Conservation (phyloP, 2,113 vertebrate species). For the Zosterops hypoxanthus region DNA sequence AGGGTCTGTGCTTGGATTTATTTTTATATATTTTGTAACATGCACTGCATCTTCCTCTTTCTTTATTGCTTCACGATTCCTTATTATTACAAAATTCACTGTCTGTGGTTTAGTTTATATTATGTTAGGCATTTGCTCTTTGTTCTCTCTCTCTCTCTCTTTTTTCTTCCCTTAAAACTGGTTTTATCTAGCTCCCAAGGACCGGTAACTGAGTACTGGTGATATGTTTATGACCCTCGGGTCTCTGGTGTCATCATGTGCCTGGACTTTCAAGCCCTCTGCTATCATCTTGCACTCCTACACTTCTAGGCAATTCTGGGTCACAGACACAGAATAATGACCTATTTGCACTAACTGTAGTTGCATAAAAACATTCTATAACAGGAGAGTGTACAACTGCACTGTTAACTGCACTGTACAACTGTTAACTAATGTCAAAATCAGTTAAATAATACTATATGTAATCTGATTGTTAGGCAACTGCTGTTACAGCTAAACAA, state of each 20-base stretch:
- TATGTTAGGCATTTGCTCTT: neutral
- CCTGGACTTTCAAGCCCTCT: neutral
- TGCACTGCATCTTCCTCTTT: neutral
- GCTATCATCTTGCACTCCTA: neutral
- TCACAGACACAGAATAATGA: neutral
- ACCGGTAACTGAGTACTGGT: neutral
- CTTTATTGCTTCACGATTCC: neutral
- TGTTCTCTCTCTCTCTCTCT: neutral
- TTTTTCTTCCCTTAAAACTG: neutral
- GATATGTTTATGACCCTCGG: neutral
- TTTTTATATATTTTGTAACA: neutral
- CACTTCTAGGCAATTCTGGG: neutral
- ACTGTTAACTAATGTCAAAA: neutral
- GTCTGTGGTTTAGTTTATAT: neutral
- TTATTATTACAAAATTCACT: neutral
- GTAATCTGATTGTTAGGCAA: neutral
- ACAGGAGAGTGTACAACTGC: neutral
- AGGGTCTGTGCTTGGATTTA: neutral
- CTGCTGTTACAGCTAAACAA: neutral
- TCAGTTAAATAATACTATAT: neutral
- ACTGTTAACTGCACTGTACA: neutral
- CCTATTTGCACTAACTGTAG: neutral
- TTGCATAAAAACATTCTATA: neutral
- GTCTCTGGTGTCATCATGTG: neutral
- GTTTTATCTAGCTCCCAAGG: constrained; percentile 6